A percentile compares a stretch with the other conserved stretches of the same genome.
phyloP scores from a whole-genome alignment of 2,888 invertebrate genomes.

The Aleiodes testaceus region DNA sequence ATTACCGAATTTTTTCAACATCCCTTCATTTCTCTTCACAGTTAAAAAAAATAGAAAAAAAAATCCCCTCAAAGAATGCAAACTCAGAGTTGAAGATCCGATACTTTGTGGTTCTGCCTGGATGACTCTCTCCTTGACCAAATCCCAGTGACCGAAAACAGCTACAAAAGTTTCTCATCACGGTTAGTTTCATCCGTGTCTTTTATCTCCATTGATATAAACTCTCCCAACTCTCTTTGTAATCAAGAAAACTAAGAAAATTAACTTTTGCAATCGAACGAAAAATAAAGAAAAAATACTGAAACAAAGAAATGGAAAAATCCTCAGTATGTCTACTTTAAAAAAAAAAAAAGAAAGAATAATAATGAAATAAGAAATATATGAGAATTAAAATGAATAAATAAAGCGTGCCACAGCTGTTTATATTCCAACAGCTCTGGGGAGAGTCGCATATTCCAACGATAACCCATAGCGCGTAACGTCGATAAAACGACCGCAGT shows the following conservation, averaged over 20 bases:
- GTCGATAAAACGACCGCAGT: constrained; percentile 46
- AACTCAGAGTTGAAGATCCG: background rate
- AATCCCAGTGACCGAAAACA: constrained; percentile 16
- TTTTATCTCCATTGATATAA: constrained; percentile 29
- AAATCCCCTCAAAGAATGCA: background rate
- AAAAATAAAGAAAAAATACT: background rate
- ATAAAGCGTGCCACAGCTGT: constrained; percentile 45
- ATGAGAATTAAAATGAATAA: constrained; percentile 38
- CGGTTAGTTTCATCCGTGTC: constrained; percentile 15
- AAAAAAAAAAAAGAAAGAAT: too few relatives aligned
- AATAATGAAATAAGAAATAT: constrained; percentile 25
- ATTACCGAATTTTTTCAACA: too few relatives aligned
- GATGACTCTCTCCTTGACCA: constrained; percentile 1
- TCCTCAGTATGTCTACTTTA: background rate
- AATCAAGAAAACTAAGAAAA: background rate
- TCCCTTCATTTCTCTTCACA: too few relatives aligned
- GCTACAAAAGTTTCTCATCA: constrained; percentile 4
- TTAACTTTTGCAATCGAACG: too few relatives aligned
- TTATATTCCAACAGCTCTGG: constrained; percentile 45
- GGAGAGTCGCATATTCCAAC: constrained; percentile 53
- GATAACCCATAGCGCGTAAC: constrained; percentile 56
- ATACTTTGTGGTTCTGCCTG: background rate
- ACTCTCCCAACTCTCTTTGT: background rate
- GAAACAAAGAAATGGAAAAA: background rate
- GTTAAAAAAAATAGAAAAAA: too few relatives aligned